Evolutionary conservation across 37 sponge, comb jelly and placozoan species (phyloP), one percentile per base, ranked within the genome.

Genomic region (Geodia barretti): DNA sequence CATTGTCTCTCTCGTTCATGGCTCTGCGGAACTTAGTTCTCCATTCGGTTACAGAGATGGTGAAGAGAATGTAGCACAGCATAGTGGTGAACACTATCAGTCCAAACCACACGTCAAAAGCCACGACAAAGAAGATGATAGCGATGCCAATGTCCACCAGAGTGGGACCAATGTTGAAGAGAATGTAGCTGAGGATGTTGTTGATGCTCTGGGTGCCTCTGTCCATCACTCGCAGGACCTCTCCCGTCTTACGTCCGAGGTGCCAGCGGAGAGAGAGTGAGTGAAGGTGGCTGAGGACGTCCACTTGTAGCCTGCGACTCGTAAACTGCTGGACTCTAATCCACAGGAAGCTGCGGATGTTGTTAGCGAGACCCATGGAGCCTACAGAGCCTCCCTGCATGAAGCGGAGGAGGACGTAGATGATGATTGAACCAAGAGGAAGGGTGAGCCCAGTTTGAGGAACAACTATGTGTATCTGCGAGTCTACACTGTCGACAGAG

Each of bases 41-140:
- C 99, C 97, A 96, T 65, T 99, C 99, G 0, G 99, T 95, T 60
- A 96, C 83, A n/a, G 71, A 83, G 58, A 99, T 92, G 23, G 99
- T 99, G n/a, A 81, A 88, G 68, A 93, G 77, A 14, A 93, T 66
- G 79, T 95, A 95, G 0, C 64, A 1, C 39, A 84, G 7, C 99
- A 99, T 99, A 30, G 99, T 96, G 33, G 74, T 72, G 75, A 99
- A 94, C 29, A 99, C 96, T 61, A 99, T 92, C 30, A 99, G 88
- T 1, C 97, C 99, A 82, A 97, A 99, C 97, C 97, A 99, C 35
- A 74, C 89, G 64, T 99, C 95, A 84, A 99, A 99, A 8, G 97
- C 95, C 11, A 96, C 83, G 26, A 94, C 74, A 74, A 99, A 99
- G 85, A 92, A 99, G 9, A 99, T 86, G 19, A 99, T 83, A 39